These are phyloP conservation scores for Xerus rutilus DNA, from an alignment of 2,797 vertebrate species.

Conservation along the genomic window DNA sequence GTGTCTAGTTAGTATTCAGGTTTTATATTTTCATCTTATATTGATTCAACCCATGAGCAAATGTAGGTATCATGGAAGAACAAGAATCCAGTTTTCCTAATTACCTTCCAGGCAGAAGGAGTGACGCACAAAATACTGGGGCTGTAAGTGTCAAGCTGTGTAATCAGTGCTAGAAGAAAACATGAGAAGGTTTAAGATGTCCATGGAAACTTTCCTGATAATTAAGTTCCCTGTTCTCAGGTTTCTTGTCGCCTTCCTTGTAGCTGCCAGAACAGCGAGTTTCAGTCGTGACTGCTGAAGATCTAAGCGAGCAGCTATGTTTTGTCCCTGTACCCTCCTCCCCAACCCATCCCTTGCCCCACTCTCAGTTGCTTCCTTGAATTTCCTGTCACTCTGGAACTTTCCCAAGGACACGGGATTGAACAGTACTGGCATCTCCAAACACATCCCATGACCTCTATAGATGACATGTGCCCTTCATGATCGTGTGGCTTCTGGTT, in stretches of 20 bases:
- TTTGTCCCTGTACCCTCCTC: neutral
- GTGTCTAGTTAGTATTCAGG: neutral
- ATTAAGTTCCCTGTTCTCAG: conserved; percentile 60
- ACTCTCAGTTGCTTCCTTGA: neutral
- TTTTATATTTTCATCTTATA: neutral
- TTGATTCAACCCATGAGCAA: neutral
- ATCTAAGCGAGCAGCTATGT: conserved; percentile 43
- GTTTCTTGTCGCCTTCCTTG: conserved; percentile 70
- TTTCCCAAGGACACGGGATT: neutral
- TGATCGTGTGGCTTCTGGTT: neutral
- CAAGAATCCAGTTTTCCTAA: neutral
- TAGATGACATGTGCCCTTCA: neutral
- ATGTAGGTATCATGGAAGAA: neutral
- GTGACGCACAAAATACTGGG: neutral
- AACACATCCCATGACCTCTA: neutral
- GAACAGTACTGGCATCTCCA: neutral
- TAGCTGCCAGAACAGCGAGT: neutral
- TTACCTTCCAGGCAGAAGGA: neutral
- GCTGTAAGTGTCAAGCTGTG: neutral
- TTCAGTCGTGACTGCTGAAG: neutral
- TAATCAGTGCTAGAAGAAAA: conserved; percentile 44
- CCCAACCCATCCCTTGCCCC: no score
- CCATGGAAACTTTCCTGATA: neutral
- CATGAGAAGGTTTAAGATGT: neutral
- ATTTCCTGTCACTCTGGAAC: neutral